Evolutionary conservation across 92 coral and sea anemone genomes (phyloP), one percentile per base, ranked within the genome.

Genomic region (Umimayanthus kanabou): DNA sequence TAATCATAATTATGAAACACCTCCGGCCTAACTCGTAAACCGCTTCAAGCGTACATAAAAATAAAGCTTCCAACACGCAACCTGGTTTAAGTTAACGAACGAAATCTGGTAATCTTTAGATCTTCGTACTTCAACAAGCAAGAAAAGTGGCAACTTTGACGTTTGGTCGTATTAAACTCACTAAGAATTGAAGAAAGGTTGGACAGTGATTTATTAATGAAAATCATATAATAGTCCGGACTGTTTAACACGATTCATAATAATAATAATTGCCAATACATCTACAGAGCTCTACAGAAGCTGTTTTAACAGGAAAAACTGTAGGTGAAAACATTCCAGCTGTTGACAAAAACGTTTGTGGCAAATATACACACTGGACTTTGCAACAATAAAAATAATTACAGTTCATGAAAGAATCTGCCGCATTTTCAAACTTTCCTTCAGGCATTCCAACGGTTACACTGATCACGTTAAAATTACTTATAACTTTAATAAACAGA

Each of bases 1-100:
- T 81, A 65, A 40, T 81, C 75, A 30, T 29, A 39, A 81, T 26
- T 77, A 81, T 39, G 29, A 40, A n/a, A 57, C 39, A 81, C 85
- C 75, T 81, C 58, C 28, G 85, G 85, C 85, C 28, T 13, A 81
- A 40, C 45, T 40, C 49, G 33, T 81, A 4, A 23, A 81, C 23
- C 75, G 76, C 85, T 81, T 39, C 15, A 39, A 77, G 69, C 69
- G 45, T 69, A 14, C 3, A 15, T 42, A 9, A 7, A 81, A 67
- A 81, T 37, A 61, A 25, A 30, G 25, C 85, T 37, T 15, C 20
- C 33, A 81, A 29, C 82, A 78, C 61, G 82, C 64, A 78, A 65
- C 65, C 13, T 22, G 14, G 29, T 39, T 81, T 42, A 11, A 64
- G 9, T 18, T 61, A 61, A 23, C 2, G 25, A 61, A 61, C 26